Conservation (phyloP, 53 echinoderm and acorn worm genomes). For the Arbacia lixula region DNA sequence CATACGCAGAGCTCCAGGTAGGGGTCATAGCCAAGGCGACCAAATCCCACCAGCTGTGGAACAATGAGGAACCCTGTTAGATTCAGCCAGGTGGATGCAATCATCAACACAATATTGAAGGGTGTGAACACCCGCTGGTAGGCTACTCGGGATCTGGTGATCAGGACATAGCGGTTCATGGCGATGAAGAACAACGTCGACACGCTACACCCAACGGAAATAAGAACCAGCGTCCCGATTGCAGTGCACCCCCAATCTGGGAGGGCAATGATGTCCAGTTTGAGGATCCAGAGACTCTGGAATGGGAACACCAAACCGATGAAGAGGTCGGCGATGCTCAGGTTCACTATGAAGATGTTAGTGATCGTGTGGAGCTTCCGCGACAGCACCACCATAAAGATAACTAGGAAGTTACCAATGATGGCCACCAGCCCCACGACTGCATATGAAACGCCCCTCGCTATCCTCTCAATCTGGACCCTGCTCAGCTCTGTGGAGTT, state of each 20-base stretch:
- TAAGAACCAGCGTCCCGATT: conserved; percentile 44
- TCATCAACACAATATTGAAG: conserved; percentile 22
- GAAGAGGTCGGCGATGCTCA: conserved; percentile 28
- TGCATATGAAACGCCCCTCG: conserved; percentile 4
- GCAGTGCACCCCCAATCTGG: conserved; percentile 26
- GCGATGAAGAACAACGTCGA: conserved; percentile 78
- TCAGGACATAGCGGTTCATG: conserved; percentile 77
- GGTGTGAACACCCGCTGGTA: conserved; percentile 55
- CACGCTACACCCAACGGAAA: conserved; percentile 67
- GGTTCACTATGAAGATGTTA: conserved; percentile 45
- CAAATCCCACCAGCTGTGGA: conserved; percentile 31
- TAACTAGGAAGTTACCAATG: conserved; percentile 31
- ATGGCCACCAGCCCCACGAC: conserved; percentile 18
- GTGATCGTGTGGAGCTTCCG: conserved; percentile 45
- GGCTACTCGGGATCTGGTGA: conserved; percentile 54
- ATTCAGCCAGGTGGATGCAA: conserved; percentile 38
- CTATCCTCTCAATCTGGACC: neutral
- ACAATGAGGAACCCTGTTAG: conserved; percentile 18
- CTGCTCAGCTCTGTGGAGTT: neutral
- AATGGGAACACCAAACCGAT: conserved; percentile 26
- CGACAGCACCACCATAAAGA: conserved; percentile 29
- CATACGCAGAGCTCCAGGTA: conserved; percentile 46
- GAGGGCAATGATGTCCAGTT: neutral
- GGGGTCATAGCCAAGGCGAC: conserved; percentile 32
- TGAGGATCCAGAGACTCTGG: conserved; percentile 37